Evolutionary conservation across 2,113 vertebrate species (phyloP), one percentile per base, ranked within the genome.

Genomic region (Daubentonia madagascariensis): DNA sequence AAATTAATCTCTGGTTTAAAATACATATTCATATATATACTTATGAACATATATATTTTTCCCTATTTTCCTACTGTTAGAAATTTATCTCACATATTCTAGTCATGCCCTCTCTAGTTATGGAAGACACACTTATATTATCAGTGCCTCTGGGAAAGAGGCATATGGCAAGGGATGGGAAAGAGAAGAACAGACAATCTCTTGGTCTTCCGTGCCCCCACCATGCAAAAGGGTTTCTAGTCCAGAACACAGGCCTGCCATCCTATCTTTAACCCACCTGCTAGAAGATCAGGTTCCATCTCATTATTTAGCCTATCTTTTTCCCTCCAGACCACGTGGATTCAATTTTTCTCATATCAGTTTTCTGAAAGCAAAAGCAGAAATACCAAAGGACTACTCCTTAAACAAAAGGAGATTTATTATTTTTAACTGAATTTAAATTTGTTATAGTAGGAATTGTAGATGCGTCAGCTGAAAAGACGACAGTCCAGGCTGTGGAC

Each of bases 331-430:
- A 50, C 57, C 96, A 96, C 59, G 70, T 92, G 91, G 89, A 88
- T 96, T 95, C 65, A 85, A 70, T 96, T 96, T 94, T 80, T 65
- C 35, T 91, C 78, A 52, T 87, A 75, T 65, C 65, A 72, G 40
- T 76, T 97, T 88, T 91, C 76, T 52, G 30, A 92, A 50, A 94
- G 76, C 54, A 96, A 91, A 91, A 85, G 76, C 83, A 94, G 59
- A 92, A 95, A 85, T 92, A 80, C 63, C 88, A 28, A 67, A 94
- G 45, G 70, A 70, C 30, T 75, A 3, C 80, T 95, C 52, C 57
- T 84, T 86, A 92, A 89, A 79, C 70, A 85, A 94, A 95, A 75
- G 45, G 85, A 91, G 93, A 95, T 92, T 92, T 96, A 88, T 81
- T 45, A 72, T 40, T 92, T 96, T 96, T 68, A 79, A 63, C 93